Evolutionary conservation across 2,113 vertebrate species (phyloP), one percentile per base, ranked within the genome.

Genomic region (Sturnus vulgaris): DNA sequence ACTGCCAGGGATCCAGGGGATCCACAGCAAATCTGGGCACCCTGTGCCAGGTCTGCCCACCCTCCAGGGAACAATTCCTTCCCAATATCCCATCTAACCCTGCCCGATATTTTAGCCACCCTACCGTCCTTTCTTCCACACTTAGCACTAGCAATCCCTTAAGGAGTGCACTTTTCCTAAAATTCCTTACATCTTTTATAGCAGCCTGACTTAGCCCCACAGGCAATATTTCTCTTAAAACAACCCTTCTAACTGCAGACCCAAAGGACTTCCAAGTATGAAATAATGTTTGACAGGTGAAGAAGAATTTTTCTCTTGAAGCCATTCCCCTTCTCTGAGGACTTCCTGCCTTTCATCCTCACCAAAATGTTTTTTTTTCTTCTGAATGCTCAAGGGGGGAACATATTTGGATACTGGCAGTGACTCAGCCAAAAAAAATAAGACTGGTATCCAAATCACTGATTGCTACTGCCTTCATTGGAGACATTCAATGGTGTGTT

Each of bases 21-120:
- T 22, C 47, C 69, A 5, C 68, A 86, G 35, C 61, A 28, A 1
- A 35, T 37, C 89, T 86, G 82, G 37, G 33, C 46, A 53, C 4
- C 40, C 78, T 76, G 25, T 76, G 55, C 78, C 61, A 60, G 28
- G 23, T 11, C 13, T 53, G 0, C 1, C 13, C 61, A 40, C 15
- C 55, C 37, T 59, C 25, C 21, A 82, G 55, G 21, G 21, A n/a
- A 0, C 0, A n/a, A 33, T 70, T 77, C 0, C 35, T 70, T 7
- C 56, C 19, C 18, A 37, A 17, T 2, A 4, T 50, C 56, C 35
- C 23, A 63, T 20, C 31, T 2, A 44, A 3, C 23, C 35, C 64
- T 70, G 27, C 22, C 11, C 46, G 46, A 4, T 21, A 46, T 52
- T 5, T 55, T 59, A 59, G 47, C 55, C 46, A 42, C 12, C 27